Evolutionary conservation across 2,888 invertebrate species (phyloP), one percentile per base, ranked within the genome.

Genomic region (Brachypalpus laphriformis): DNA sequence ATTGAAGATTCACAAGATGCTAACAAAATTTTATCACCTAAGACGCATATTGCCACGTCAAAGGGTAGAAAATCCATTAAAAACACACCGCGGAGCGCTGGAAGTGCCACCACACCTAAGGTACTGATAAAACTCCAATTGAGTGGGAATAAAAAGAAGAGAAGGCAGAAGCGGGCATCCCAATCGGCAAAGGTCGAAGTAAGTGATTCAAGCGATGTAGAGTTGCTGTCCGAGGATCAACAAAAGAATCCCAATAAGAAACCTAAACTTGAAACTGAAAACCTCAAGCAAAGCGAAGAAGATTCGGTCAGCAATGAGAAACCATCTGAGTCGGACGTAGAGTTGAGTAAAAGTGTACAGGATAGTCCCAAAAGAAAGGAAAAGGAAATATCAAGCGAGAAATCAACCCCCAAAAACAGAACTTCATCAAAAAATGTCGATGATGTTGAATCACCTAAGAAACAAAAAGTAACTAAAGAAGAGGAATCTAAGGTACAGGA

Each of bases 111-210:
- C 3, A 74, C 80, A 8, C 57, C 78, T 9, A 88, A 88, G 82
- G 81, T 91, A 22, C 89, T 89, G 87, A 91, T 90, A n/a, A 91
- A 91, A 71, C 72, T 90, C 57, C 91, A 91, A 4, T 22, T 90
- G 37, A 87, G 83, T 63, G 74, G 78, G 31, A 87, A 87, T 45
- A 91, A 89, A 71, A 89, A 89, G 4, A 81, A 87, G 28, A 87
- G 88, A 18, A 90, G 91, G 70, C 87, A 88, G 0, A 86, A 68
- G 56, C 37, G 72, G 4, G 1, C 77, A 2, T 16, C 65, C 14
- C 11, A 4, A 37, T 22, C 74, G 59, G 16, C n/a, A 8, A 57
- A 37, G 4, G 68, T 68, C 3, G 63, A 70, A 16, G 51, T 47
- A 49, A 82, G 82, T 18, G 88, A 90, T 25, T 88, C 89, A 4